These are phyloP conservation scores for Eupithecia subfuscata DNA, from an alignment of 2,888 invertebrate species.

Conservation along the genomic window DNA sequence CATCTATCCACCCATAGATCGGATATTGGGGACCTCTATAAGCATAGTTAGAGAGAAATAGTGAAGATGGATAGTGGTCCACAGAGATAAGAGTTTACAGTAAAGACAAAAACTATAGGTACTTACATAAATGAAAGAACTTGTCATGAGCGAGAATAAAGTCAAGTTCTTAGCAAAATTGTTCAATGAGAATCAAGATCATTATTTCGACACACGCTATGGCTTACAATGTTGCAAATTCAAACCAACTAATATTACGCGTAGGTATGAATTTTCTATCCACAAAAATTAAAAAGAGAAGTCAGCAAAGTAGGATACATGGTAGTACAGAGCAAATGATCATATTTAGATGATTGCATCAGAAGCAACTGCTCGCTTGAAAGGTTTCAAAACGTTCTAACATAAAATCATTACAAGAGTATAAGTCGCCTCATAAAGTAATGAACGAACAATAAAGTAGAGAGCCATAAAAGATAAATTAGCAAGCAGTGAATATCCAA, in stretches of 20 bases:
- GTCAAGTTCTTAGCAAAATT: not conserved
- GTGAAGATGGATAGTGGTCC: not conserved
- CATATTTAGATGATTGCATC: not conserved
- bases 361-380: not conserved
- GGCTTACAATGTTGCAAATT: not conserved
- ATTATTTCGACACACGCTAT: not conserved
- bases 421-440: not conserved
- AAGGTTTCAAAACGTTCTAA: not conserved
- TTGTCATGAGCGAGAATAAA: not conserved
- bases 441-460: not conserved
- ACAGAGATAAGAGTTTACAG: not conserved
- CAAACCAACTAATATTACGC: not conserved
- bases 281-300: not conserved
- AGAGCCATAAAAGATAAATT: not conserved
- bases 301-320: not conserved
- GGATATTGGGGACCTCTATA: not conserved
- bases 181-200: not conserved
- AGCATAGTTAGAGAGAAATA: not conserved
- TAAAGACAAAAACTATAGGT: not conserved
- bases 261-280: not conserved
- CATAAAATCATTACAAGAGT: not conserved
- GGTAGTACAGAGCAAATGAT: not conserved
- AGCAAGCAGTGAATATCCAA: not conserved
- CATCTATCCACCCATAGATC: too few species aligned
- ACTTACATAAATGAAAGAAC: not conserved